These are phyloP conservation scores for Brachystomella parvula DNA, from an alignment of 1,140 invertebrate species.

Conservation along the genomic window DNA sequence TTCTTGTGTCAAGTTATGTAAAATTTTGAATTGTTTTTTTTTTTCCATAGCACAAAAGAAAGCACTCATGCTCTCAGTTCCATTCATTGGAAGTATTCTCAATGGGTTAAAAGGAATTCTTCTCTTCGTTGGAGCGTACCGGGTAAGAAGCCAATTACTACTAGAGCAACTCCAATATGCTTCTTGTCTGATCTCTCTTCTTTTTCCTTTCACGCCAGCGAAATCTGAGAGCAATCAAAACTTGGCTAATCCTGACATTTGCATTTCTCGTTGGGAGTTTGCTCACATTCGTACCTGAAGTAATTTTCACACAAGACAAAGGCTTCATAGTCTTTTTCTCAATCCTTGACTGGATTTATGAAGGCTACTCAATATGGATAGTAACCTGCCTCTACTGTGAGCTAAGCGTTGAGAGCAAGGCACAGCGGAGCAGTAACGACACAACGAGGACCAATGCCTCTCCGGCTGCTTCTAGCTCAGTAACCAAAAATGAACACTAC, in stretches of 20 bases:
- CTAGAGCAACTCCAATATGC: neutral
- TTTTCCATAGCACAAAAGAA: neutral
- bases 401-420: neutral
- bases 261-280: neutral
- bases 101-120: slow-evolving; percentile 5
- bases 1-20: no score
- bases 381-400: slow-evolving; percentile 2
- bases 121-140: neutral
- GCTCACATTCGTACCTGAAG: slow-evolving; percentile 3
- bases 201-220: neutral
- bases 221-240: neutral
- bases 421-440: neutral
- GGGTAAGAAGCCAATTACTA: neutral
- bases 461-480: no score
- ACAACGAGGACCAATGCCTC: neutral
- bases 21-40: no score
- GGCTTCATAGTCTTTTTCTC: neutral
- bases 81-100: neutral
- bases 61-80: slow-evolving; percentile 5
- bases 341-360: slow-evolving; percentile 4
- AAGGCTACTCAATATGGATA: slow-evolving; percentile 1
- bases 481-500: neutral
- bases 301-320: slow-evolving; percentile 14
- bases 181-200: neutral
- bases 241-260: neutral